These are phyloP conservation scores for Plagodis dolabraria DNA, from an alignment of 2,888 invertebrate species.

Conservation along the genomic window DNA sequence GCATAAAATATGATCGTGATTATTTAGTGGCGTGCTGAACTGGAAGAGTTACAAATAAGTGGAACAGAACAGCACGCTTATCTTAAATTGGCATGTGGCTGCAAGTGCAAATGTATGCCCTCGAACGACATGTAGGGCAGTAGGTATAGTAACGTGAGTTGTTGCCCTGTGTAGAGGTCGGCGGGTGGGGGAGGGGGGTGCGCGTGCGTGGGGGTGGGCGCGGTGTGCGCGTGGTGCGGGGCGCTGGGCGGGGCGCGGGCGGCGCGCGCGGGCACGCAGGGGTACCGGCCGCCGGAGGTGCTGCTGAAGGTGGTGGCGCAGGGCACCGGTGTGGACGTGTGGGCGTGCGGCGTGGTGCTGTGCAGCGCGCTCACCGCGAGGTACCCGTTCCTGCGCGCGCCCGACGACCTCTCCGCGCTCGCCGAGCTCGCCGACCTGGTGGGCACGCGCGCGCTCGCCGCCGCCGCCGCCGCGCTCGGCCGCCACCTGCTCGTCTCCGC, in stretches of 20 bases:
- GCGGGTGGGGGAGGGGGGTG: conserved; percentile 72
- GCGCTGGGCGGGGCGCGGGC: conserved; percentile 88
- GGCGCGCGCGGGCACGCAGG: conserved; percentile 94
- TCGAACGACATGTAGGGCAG: too few relatives aligned
- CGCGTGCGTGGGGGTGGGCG: conserved; percentile 52
- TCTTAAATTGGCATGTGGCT: too few relatives aligned
- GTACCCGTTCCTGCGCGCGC: conserved; percentile 93
- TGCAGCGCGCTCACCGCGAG: conserved; percentile 88
- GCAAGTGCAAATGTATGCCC: too few relatives aligned
- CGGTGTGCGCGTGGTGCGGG: conserved; percentile 87
- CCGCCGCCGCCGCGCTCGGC: conserved; percentile 88
- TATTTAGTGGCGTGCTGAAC: too few relatives aligned
- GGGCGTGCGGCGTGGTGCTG: conserved; percentile 95
- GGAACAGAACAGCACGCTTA: too few relatives aligned
- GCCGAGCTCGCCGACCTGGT: conserved; percentile 93
- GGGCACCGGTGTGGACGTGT: conserved; percentile 94
- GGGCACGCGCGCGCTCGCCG: conserved; percentile 88
- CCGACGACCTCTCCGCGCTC: conserved; percentile 89
- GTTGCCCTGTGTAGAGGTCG: background rate
- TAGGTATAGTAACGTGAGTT: too few relatives aligned
- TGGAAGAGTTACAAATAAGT: too few relatives aligned
- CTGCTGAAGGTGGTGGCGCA: conserved; percentile 91
- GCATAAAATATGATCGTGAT: too few relatives aligned
- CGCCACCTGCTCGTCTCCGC: conserved; percentile 55
- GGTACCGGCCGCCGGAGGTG: conserved; percentile 95